Evolutionary conservation across 2,113 vertebrate species (phyloP).

Genomic region (Turnix velox): DNA sequence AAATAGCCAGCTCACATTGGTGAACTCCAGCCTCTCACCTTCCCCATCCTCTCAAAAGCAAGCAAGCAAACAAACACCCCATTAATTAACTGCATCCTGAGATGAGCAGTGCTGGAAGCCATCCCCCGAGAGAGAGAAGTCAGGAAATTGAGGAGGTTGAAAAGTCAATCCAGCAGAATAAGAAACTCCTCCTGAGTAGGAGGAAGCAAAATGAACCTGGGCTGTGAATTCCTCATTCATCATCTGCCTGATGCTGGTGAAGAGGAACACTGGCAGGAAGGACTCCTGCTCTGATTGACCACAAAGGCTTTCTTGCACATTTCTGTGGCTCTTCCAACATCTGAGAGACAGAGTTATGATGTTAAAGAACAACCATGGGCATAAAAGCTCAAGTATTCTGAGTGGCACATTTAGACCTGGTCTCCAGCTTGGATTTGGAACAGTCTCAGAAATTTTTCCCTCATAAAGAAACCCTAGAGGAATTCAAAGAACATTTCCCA

Average conservation of each 20-base stretch:
- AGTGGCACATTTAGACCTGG: not conserved
- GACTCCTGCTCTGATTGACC: not conserved
- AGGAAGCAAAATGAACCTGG: not conserved
- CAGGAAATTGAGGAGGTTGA: not conserved
- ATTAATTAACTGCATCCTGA: not conserved
- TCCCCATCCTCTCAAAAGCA: not conserved
- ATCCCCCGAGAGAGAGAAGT: not conserved
- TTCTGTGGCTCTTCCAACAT: not conserved
- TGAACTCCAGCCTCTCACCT: constrained; percentile 1
- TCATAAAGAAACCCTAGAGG: not conserved
- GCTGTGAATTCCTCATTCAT: not conserved
- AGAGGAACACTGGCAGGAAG: not conserved
- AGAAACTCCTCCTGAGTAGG: not conserved
- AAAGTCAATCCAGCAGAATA: not conserved
- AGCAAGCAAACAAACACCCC: not conserved
- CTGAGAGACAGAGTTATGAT: not conserved
- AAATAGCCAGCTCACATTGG: not conserved
- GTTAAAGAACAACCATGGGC: not conserved
- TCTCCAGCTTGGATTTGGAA: not conserved
- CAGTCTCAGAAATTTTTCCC: not conserved
- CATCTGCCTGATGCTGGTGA: not conserved
- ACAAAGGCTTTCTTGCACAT: not conserved
- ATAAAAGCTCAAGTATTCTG: not conserved
- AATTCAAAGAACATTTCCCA: not conserved
- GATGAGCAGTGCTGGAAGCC: not conserved